Evolutionary conservation across 2,797 vertebrate genomes (phyloP), one percentile per base, ranked within the genome.

Genomic region (Sciurus carolinensis): DNA sequence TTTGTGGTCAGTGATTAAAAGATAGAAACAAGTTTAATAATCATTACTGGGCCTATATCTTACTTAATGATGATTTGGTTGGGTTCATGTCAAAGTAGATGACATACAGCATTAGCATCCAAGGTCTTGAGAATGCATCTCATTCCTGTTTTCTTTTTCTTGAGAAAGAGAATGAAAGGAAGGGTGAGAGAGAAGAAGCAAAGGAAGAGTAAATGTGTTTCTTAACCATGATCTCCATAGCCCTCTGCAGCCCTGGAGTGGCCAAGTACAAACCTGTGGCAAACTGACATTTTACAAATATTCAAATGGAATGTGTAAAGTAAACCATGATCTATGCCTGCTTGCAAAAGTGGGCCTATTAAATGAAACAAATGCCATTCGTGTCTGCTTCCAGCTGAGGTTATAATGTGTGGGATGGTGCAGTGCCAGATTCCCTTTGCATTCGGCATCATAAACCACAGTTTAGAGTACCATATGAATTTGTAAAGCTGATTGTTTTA

Each of bases 401-500:
- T 59, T 69, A 83, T 93, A 88, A 92, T 47, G 64, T 33, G 8
- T 1, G 1, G 66, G 47, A 22, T 87, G 33, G 86, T 91, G 20
- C 87, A 76, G 79, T 67, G 30, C 96, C 95, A 77, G 66, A 73
- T 12, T 97, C 97, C 57, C 88, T 96, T 96, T 95, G 77, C 87
- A 93, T 97, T 96, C 13, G 0, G 64, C 67, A 11, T 94, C 96
- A 20, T 96, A 98, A 98, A 95, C 71, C 72, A 91, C 90, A 93
- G 87, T 98, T 98, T 97, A 96, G 96, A 94, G 92, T 87, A 95
- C 94, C 85, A 14, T 95, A 84, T 96, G 93, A 97, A 98, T 98
- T 97, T 86, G 62, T 42, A 81, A 92, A 96, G 93, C 94, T 96
- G 94, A 97, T 98, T 98, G 98, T 98, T 99, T 98, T 98, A 98